A percentile compares a stretch with the other conserved stretches of the same genome.
Evolutionary conservation across 1,140 invertebrate genomes (phyloP).

Genomic region (Chymomyza costata): DNA sequence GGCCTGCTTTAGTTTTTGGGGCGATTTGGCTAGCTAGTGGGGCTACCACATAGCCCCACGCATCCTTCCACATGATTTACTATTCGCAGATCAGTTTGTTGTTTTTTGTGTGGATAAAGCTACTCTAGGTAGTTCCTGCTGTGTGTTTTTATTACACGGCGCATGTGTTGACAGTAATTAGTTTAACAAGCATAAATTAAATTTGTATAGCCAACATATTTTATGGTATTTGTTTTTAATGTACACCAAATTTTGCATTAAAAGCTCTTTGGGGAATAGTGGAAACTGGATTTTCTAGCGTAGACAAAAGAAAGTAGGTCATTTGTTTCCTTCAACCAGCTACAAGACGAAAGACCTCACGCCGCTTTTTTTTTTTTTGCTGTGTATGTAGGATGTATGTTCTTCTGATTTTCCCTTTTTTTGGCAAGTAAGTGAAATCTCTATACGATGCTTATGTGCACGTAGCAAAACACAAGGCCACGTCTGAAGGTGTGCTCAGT

Average conservation of each 20-base stretch:
- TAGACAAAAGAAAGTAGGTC: no score
- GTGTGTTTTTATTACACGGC: constrained; percentile 20
- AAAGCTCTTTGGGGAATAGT: no score
- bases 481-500: no score
- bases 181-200: constrained; percentile 65
- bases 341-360: no score
- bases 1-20: constrained; percentile 63
- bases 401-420: constrained; percentile 3
- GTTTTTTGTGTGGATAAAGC: constrained; percentile 19
- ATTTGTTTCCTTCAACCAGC: no score
- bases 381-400: no score
- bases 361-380: no score
- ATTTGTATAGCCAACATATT: constrained; percentile 63
- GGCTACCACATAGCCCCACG: no score
- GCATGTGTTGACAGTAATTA: constrained; percentile 71
- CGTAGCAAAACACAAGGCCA: no score
- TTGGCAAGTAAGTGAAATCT: constrained; percentile 10
- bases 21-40: constrained; percentile 44
- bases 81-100: constrained; percentile 1
- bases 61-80: no score
- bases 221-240: constrained; percentile 45
- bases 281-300: no score
- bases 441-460: neutral
- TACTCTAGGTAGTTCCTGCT: neutral
- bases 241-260: no score